A percentile compares a stretch with the other conserved stretches of the same genome.
Conservation (phyloP, 1,140 invertebrate species). For the Anastatus disparis region DNA sequence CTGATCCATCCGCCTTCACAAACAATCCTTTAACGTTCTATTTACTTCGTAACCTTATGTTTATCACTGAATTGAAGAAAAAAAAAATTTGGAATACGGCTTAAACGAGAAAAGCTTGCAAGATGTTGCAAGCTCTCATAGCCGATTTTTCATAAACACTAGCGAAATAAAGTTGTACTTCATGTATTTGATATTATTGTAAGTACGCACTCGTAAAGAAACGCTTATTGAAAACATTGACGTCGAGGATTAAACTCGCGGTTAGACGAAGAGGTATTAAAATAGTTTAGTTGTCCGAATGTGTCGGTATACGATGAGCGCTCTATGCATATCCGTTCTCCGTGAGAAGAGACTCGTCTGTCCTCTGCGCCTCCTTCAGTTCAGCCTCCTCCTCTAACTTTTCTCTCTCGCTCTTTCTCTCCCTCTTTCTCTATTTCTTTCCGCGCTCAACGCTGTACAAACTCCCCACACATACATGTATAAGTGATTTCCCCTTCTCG, state of each 20-base stretch:
- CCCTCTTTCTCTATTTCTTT: constrained; percentile 38
- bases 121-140: too few species aligned
- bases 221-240: background rate
- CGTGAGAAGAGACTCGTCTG: constrained; percentile 48
- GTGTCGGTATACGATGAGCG: constrained; percentile 27
- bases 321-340: constrained; percentile 16
- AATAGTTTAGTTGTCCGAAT: too few species aligned
- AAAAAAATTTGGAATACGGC: too few species aligned
- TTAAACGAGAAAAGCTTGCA: too few species aligned
- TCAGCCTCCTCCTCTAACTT: constrained; percentile 47
- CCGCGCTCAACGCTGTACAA: constrained; percentile 23
- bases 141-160: too few species aligned
- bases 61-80: too few species aligned
- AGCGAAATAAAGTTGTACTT: too few species aligned
- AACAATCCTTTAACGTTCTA: too few species aligned
- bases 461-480: constrained; percentile 37
- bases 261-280: too few species aligned
- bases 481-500: constrained; percentile 38
- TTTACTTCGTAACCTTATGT: too few species aligned
- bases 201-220: too few species aligned
- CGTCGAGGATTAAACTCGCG: background rate
- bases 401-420: constrained; percentile 38
- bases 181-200: too few species aligned
- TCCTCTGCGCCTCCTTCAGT: constrained; percentile 55
- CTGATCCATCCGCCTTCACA: constrained; percentile 60